Conservation (phyloP, 2,888 invertebrate genomes). For the Exephanes ischioxanthus region DNA sequence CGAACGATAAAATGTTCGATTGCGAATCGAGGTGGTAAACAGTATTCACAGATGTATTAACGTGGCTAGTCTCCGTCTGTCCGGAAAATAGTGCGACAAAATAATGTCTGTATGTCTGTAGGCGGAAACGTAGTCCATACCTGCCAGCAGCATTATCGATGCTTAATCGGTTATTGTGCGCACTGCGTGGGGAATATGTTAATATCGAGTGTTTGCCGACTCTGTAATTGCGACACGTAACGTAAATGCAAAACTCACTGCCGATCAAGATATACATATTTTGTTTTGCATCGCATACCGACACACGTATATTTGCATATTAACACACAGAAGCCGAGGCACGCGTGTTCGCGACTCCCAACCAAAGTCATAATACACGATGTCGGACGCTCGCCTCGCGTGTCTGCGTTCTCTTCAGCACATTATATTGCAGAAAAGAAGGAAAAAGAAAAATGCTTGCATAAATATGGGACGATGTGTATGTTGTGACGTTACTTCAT, state of each 20-base stretch:
- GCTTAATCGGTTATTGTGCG: conserved; percentile 70
- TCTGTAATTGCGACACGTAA: conserved; percentile 72
- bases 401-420: conserved; percentile 3
- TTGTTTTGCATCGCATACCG: conserved; percentile 67
- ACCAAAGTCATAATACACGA: conserved; percentile 8
- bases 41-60: conserved; percentile 28
- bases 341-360: conserved; percentile 11
- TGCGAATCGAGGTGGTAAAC: neutral
- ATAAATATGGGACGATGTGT: conserved; percentile 31
- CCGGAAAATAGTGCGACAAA: conserved; percentile 47
- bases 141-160: conserved; percentile 64
- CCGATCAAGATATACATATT: conserved; percentile 68
- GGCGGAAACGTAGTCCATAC: conserved; percentile 69
- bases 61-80: conserved; percentile 40
- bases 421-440: conserved; percentile 3
- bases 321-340: conserved; percentile 57
- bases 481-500: conserved; percentile 64
- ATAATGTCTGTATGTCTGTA: conserved; percentile 65
- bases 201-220: conserved; percentile 66
- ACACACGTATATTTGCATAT: conserved; percentile 61
- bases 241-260: conserved; percentile 69
- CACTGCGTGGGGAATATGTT: conserved; percentile 67
- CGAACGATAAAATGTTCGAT: neutral
- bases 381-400: conserved; percentile 27
- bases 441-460: conserved; percentile 5